phyloP scores from a whole-genome alignment of 1,140 invertebrate species.

The Littorina saxatilis region DNA sequence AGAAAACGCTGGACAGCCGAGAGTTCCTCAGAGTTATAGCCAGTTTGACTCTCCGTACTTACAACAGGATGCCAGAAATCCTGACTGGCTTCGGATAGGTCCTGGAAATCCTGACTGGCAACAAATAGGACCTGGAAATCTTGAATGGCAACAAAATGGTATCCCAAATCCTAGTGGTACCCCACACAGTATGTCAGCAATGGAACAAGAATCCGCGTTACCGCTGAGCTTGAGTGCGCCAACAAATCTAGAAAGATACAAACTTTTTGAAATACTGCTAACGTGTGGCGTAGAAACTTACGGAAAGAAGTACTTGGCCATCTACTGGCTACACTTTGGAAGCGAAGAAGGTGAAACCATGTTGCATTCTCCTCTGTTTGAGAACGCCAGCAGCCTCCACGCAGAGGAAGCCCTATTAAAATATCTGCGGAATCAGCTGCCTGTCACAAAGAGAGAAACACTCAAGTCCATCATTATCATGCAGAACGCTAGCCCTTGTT shows the following conservation, averaged over 20 bases:
- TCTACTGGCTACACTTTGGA: slow-evolving; percentile 11
- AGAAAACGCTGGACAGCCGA: too few species aligned
- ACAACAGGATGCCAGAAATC: too few species aligned
- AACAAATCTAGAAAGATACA: slow-evolving; percentile 8
- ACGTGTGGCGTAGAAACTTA: background rate
- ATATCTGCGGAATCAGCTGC: background rate
- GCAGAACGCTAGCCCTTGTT: slow-evolving; percentile 23
- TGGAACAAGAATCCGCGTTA: too few species aligned
- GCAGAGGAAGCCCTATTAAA: background rate
- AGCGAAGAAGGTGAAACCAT: background rate
- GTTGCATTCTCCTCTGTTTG: slow-evolving; percentile 8
- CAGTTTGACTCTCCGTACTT: too few species aligned
- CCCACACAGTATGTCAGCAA: too few species aligned
- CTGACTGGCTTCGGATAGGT: too few species aligned
- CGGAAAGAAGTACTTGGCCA: background rate
- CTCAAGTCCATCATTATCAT: slow-evolving; percentile 7
- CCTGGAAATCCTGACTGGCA: too few species aligned
- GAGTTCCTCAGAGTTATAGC: too few species aligned
- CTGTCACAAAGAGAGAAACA: background rate
- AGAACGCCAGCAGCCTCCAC: background rate
- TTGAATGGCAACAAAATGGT: too few species aligned
- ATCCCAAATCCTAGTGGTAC: too few species aligned
- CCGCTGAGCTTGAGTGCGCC: background rate
- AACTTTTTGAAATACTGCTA: background rate
- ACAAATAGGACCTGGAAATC: too few species aligned